Base-by-base conservation (phyloP, 2,797 vertebrate species). In the Megaceryle alcyon region DNA sequence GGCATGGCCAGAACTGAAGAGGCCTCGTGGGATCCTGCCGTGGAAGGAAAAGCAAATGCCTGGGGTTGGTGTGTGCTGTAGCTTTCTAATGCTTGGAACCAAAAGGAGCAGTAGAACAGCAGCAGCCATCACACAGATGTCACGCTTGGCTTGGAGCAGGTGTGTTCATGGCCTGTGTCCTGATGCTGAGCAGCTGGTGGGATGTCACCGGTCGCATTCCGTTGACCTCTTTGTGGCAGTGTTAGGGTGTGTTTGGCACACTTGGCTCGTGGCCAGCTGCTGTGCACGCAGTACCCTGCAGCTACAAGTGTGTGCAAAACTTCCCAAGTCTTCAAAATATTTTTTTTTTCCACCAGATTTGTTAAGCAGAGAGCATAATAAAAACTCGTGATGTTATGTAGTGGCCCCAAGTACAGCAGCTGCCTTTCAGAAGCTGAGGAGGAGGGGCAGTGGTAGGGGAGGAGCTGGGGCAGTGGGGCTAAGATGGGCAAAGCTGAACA, bases 381-480 rank as follows among this genome's bases (percentile, higher is more conserved):
- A 22, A 22, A 25, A 53, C 20, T 31, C 57, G 59, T 41, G 61
- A 8, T 0, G 1, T 31, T 35, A 5, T 1, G 12, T 15, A 19
- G 41, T 18, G 46, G 39, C n/a, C 35, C 9, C 4, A 4, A 18
- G 28, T 25, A 10, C 7, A 26, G 22, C 54, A 35, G 1, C 46
- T 46, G 60, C 56, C 22, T 49, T 69, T 21, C 21, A 53, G 57
- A 18, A 20, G 33, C 3, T 8, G 49, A 48, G 78, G 44, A 35
- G 5, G 18, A 49, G 41, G 28, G 61, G 4, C 14, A 6, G 3
- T 14, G 48, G 29, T 51, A 2, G 21, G 6, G 43, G 69, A 46
- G 56, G 16, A 77, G 18, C 23, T 22, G 3, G 39, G 37, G 33
- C 13, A 33, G 20, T 17, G 35, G 13, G 31, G 56, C 8, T 22